Evolutionary conservation across 2,797 vertebrate genomes (phyloP), one percentile per base, ranked within the genome.

Genomic region (Poeciliopsis infans): DNA sequence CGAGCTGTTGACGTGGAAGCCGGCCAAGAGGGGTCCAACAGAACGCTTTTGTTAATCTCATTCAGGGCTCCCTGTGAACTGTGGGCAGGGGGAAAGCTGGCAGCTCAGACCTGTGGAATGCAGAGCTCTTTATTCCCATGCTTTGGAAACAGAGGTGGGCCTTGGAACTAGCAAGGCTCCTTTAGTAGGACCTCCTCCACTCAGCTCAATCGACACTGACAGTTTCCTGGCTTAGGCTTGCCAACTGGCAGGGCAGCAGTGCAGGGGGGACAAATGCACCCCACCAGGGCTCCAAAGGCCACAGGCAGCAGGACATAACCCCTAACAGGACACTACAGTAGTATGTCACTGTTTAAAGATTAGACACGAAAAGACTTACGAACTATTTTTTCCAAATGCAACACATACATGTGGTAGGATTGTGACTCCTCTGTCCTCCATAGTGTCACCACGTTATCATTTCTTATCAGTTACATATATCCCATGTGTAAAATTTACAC

Each of bases 1-100:
- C 95, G 96, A 97, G 97, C 97, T 99, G 97, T 99, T 98, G 97
- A 97, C 96, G 97, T 99, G 97, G 97, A 98, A 96, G 96, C 95
- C 91, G 94, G 97, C 98, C 98, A 99, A 97, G 95, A 97, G 96
- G 96, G 96, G 95, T 97, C 97, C 97, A 94, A 99, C 97, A 98
- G 97, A 98, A 97, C 95, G 95, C 97, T 97, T 99, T 99, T 99
- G 98, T 99, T 98, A 96, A 97, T 96, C 97, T 97, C 97, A 97
- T 99, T 98, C 97, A 99, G 96, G 96, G 96, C 96, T 97, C 96
- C 96, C 96, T 97, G 96, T 97, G 97, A 97, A 97, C 96, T 96
- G 86, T 86, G 90, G 88, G 91, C 89, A 87, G 96, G 95, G 96
- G 96, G 96, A 94, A 96, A 96, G 96, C 96, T 97, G 97, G 97